Evolutionary conservation across 2,888 invertebrate genomes (phyloP).

Genomic region (Cataglyphis altisquamis): DNA sequence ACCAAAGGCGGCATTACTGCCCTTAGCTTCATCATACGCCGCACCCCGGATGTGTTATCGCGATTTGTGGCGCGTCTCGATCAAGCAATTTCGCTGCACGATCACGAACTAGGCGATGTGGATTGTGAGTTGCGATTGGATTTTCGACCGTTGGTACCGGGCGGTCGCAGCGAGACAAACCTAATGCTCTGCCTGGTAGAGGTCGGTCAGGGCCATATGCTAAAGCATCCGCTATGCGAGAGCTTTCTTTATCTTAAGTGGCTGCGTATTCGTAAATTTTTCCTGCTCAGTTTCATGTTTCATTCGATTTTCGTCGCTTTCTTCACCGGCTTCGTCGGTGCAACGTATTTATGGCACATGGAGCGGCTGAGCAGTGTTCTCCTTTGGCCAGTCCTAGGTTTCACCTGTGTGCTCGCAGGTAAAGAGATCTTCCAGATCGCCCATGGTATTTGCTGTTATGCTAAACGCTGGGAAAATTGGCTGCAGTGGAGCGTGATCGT

Average conservation of each 20-base stretch:
- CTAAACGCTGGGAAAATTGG: conserved; percentile 94
- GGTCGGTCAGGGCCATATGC: conserved; percentile 92
- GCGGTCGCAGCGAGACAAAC: conserved; percentile 86
- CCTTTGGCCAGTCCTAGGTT: conserved; percentile 87
- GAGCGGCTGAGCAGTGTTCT: conserved; percentile 86
- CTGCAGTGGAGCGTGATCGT: conserved; percentile 93
- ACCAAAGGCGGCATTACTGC: conserved; percentile 94
- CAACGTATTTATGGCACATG: conserved; percentile 87
- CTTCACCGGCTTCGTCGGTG: conserved; percentile 91
- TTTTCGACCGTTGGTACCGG: conserved; percentile 86
- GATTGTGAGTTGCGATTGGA: conserved; percentile 93
- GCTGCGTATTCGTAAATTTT: conserved; percentile 93
- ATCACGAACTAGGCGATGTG: conserved; percentile 94
- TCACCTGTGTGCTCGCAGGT: conserved; percentile 89
- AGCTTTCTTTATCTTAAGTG: conserved; percentile 95
- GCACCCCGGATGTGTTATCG: conserved; percentile 93
- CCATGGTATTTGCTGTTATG: conserved; percentile 91
- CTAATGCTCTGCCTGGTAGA: conserved; percentile 89
- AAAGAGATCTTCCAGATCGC: conserved; percentile 94
- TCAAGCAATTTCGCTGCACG: conserved; percentile 92
- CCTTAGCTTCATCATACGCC: conserved; percentile 93
- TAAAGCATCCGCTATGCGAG: conserved; percentile 95
- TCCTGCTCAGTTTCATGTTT: conserved; percentile 92
- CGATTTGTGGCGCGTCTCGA: conserved; percentile 91
- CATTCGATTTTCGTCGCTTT: conserved; percentile 92